Evolutionary conservation across 1,140 invertebrate species (phyloP), one percentile per base, ranked within the genome.

Genomic region (Argopecten irradians): DNA sequence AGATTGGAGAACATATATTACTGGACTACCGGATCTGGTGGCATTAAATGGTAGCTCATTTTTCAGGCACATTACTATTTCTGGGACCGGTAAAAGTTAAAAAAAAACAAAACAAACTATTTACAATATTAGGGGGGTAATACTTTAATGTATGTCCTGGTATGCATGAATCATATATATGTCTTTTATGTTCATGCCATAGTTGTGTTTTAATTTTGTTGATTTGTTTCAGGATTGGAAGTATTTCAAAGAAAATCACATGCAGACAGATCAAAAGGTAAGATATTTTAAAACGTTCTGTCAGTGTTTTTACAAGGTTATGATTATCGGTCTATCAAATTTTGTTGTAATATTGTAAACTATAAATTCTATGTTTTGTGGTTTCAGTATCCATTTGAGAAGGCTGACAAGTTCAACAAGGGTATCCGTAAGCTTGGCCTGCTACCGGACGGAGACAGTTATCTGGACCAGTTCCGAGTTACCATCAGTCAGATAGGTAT

Each of bases 371-470:
- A 36, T 84, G 83, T 82, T 83, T 36, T 89, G 86, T 34, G 34
- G 32, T 93, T 94, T 13, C 92, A 96, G 95, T 97, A 97, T 95
- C 96, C 97, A 19, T 99, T 98, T 95, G 98, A 99, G 91, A 96
- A 98, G 93, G 99, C 99, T 9, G 98, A 99, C 88, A 98, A 98
- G 94, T 99, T 99, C 94, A 98, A 99, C 93, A 97, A 97, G 93
- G 97, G 97, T 22, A 99, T 99, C 89, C 96, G 97, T 88, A 98
- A 98, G 94, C 95, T 99, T 11, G 99, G 98, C 0, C 94, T 98
- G 55, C 97, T 97, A 41, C 96, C 97, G 43, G 97, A 98, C 92
- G 98, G 98, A 89, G 93, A 95, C 34, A 96, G 96, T 88, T 99
- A 98, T 94, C 96, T 99, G 93, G 99, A 99, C 95, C 96, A 98